These are phyloP conservation scores for Puffinus mauretanicus DNA, from an alignment of 2,113 vertebrate genomes.

Conservation along the genomic window DNA sequence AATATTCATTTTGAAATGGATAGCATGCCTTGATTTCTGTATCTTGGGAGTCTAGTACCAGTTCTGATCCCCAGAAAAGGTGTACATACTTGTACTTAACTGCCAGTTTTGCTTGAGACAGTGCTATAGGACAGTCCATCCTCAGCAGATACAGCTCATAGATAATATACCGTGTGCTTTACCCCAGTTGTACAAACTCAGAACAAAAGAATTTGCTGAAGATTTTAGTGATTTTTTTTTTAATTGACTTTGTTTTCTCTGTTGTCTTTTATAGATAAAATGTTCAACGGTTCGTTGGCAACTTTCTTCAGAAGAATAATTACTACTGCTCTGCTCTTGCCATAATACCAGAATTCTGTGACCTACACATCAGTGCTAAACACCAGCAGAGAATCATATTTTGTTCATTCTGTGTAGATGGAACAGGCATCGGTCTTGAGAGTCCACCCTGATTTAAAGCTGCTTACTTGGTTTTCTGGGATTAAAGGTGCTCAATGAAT, in stretches of 20 bases:
- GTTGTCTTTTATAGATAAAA: constrained; percentile 68
- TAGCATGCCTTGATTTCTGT: neutral
- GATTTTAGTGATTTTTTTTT: neutral
- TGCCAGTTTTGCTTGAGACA: neutral
- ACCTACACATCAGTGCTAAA: constrained; percentile 38
- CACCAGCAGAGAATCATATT: constrained; percentile 26
- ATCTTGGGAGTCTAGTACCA: no score
- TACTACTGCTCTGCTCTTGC: constrained; percentile 50
- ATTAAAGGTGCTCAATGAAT: constrained; percentile 60
- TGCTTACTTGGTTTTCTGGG: constrained; percentile 22
- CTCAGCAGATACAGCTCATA: neutral
- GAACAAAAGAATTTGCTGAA: neutral
- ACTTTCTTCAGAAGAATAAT: constrained; percentile 59
- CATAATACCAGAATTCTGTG: constrained; percentile 35
- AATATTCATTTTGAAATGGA: neutral
- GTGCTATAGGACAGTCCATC: neutral
- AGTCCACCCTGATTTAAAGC: constrained; percentile 27
- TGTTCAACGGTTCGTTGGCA: constrained; percentile 21
- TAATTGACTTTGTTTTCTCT: constrained; percentile 18
- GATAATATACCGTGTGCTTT: neutral
- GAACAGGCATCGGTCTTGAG: constrained; percentile 31
- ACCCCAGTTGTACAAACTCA: neutral
- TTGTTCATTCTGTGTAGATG: constrained; percentile 48
- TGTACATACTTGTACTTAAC: neutral
- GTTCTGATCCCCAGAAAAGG: no score